Evolutionary conservation across 1,140 invertebrate genomes (phyloP), one percentile per base, ranked within the genome.

Genomic region (Planococcus citri): DNA sequence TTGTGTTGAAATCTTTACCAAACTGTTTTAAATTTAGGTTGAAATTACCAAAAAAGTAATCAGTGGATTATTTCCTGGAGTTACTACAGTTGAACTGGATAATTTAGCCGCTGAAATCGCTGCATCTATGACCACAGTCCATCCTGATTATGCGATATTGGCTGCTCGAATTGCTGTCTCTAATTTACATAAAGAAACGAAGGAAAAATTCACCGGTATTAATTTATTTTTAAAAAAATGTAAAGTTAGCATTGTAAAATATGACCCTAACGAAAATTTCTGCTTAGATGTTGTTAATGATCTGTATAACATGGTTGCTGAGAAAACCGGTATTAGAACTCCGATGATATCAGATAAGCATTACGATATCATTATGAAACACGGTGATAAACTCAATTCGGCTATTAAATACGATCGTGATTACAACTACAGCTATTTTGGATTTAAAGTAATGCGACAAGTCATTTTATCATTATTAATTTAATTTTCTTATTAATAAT

Each of bases 361-460:
- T 75, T 87, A 93, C 73, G 82, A 90, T 38, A 87, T 98, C 64
- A 88, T 98, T 1, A 87, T 89, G 80, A 84, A 90, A 27, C 86
- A 99, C 82, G 88, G 92, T 27, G 91, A 95, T 70, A 82, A 82
- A 75, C 78, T 99, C 0, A 95, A 99, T 80, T 95, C 94, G n/a
- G 88, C 93, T 2, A 97, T 99, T 74, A 92, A 98, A 68, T 97
- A 98, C 80, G 94, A 98, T 76, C 84, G 97, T 73, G 97, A 99
- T 81, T 99, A 94, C 76, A 88, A 84, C 70, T 99, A 98, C 78
- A 97, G 96, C 77, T 99, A 97, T 78, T 99, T 99, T 85, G 97
- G 96, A 38, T 99, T 99, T 75, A 99, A 98, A 83, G 84, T 85
- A 77, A 73, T 29, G 1, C 25, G 33, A 60, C n/a, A 6, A 37